Evolutionary conservation across 2,797 vertebrate species (phyloP), one percentile per base, ranked within the genome.

Genomic region (Gymnodraco acuticeps): DNA sequence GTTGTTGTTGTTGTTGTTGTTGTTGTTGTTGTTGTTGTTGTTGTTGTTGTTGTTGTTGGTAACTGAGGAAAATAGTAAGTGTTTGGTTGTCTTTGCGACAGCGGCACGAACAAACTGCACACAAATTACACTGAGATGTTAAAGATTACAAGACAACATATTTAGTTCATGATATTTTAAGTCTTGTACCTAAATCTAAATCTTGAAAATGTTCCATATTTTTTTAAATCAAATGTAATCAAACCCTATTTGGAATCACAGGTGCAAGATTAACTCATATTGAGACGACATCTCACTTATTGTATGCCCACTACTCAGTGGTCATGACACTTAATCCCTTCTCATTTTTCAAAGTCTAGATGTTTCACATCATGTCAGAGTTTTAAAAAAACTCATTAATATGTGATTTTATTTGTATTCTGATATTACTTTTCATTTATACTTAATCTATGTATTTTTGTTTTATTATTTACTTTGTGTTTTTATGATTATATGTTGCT

Each of bases 121-220:
- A 66, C 78, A 72, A 19, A 62, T 69, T 64, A 83, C 74, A 76
- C 27, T 13, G 60, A 68, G 51, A 56, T 9, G 69, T 70, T n/a
- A 54, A 16, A 66, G 50, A 47, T 63, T 74, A 64, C n/a, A n/a
- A 70, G 77, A 79, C 33, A 50, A 16, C 16, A 62, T 4, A 51
- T 20, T 43, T 20, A 14, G 19, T 16, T 13, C 38, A 23, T 38
- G 43, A 19, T 20, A 54, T 47, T 14, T 58, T n/a, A 17, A 14
- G 55, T 70, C 23, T 16, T 50, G 45, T 14, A 15, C 3, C 19
- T 23, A 27, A 27, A 12, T 38, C 33, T 9, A 7, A 6, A 27
- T 27, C 3, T 27, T 27, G 23, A 48, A 58, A 13, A 52, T 12
- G 8, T 10, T 20, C 4, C 2, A 14, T 23, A 42, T 61, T 33